Evolutionary conservation across 35 echinoderm and acorn worm species (phyloP).

Genomic region (Ptychodera flava): DNA sequence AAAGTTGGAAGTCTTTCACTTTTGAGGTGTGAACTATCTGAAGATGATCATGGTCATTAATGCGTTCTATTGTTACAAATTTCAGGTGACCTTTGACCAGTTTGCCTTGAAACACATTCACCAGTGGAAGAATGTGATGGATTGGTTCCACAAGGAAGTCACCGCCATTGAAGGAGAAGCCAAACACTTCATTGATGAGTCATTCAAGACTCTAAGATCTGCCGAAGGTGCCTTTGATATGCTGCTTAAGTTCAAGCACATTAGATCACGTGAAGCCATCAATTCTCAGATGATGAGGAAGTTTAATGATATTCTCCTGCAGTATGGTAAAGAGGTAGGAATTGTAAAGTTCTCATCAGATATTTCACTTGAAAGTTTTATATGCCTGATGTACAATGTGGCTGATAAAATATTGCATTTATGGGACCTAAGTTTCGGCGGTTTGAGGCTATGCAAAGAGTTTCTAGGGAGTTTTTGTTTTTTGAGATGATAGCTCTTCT

Average conservation of each 20-base stretch:
- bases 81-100: conserved; percentile 88
- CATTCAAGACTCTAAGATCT: conserved; percentile 93
- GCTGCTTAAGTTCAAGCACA: conserved; percentile 91
- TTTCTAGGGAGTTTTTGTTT: too few species aligned
- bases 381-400: too few species aligned
- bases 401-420: too few species aligned
- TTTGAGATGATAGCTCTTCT: too few species aligned
- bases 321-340: conserved; percentile 98
- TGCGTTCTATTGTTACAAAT: too few species aligned
- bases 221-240: conserved; percentile 92
- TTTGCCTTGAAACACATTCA: conserved; percentile 83
- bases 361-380: too few species aligned
- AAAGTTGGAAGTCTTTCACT: too few species aligned
- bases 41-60: too few species aligned
- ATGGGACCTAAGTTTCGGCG: too few species aligned
- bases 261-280: conserved; percentile 90
- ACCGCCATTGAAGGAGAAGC: conserved; percentile 96
- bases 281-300: conserved; percentile 99
- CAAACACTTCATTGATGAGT: conserved; percentile 98
- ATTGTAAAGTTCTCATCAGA: too few species aligned
- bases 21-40: too few species aligned
- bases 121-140: conserved; percentile 97
- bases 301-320: conserved; percentile 96
- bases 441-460: too few species aligned
- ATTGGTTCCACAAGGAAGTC: conserved; percentile 98